phyloP scores from a whole-genome alignment of 2,797 vertebrate genomes.

The Sebastes nivosus region DNA sequence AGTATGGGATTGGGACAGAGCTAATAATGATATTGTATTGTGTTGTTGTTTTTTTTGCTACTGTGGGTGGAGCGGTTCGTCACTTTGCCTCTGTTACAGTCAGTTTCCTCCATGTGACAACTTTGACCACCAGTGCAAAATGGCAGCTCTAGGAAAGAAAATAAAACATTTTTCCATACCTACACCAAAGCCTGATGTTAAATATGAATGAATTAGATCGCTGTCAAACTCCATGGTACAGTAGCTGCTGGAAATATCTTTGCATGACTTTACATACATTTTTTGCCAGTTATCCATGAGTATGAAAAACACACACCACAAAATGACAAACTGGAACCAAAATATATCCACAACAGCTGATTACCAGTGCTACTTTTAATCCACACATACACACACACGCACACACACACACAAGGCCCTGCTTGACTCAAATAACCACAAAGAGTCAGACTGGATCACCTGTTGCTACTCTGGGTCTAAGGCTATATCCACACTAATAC shows the following conservation, averaged over 20 bases:
- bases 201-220: background rate
- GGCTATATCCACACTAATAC: background rate
- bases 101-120: background rate
- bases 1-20: constrained; percentile 8
- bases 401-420: background rate
- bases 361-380: background rate
- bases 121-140: background rate
- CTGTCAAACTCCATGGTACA: background rate
- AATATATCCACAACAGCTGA: background rate
- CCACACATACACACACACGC: background rate
- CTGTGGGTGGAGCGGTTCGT: background rate
- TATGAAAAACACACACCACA: background rate
- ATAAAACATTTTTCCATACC: background rate
- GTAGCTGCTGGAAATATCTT: constrained; percentile 19
- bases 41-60: background rate
- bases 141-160: background rate
- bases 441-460: background rate
- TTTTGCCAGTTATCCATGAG: constrained; percentile 12
- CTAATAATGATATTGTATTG: background rate
- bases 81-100: background rate
- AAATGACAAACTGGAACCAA: background rate
- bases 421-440: background rate
- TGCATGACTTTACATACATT: background rate
- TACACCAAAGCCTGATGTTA: background rate
- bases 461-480: constrained; percentile 35